A percentile compares a stretch with the other conserved stretches of the same genome.
Conservation (phyloP, 2,888 invertebrate species). For the Lysandra coridon region DNA sequence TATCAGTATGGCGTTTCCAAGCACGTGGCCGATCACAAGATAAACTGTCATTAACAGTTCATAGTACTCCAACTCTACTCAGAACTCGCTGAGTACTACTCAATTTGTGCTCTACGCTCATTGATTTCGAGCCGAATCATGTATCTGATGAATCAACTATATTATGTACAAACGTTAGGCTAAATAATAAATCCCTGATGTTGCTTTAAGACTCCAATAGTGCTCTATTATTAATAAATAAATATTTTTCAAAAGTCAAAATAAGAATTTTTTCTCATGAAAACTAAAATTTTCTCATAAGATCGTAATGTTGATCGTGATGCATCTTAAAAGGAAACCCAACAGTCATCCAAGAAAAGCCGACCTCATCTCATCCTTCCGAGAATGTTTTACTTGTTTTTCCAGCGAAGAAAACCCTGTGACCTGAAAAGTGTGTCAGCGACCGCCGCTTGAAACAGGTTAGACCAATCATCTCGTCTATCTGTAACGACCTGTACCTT, state of each 20-base stretch:
- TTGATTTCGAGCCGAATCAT: not conserved
- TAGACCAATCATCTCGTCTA: not conserved
- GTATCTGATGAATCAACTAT: not conserved
- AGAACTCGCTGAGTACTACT: not conserved
- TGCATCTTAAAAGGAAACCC: not conserved
- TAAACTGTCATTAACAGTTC: conserved; percentile 6
- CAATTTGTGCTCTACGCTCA: not conserved
- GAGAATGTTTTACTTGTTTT: not conserved
- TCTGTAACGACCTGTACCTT: not conserved
- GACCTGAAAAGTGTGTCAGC: conserved; percentile 21
- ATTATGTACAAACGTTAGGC: not conserved
- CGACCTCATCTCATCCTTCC: not conserved
- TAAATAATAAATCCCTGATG: not conserved
- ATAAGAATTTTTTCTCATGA: no score
- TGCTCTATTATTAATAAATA: no score
- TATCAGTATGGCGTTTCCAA: conserved; percentile 19
- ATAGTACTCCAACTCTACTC: not conserved
- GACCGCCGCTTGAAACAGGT: not conserved
- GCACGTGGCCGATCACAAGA: conserved; percentile 28
- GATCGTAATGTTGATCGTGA: not conserved
- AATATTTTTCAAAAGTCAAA: no score
- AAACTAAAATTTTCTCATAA: no score
- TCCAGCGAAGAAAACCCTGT: conserved; percentile 1
- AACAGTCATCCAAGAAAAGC: not conserved
- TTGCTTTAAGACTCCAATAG: no score